phyloP scores from a whole-genome alignment of 2,888 invertebrate species.

The Pinctada fucata region DNA sequence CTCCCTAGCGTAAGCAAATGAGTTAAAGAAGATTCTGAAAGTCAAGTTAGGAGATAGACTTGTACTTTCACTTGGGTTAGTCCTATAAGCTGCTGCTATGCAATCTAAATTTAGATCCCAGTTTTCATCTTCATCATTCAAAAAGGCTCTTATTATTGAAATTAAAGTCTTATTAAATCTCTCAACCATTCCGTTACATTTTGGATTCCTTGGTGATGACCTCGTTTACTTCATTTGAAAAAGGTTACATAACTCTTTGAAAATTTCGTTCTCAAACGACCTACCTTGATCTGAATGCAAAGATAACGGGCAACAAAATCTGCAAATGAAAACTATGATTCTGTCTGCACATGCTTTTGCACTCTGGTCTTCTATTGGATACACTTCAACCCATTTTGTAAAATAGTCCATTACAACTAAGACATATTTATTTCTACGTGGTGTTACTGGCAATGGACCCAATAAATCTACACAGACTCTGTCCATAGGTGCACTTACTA shows the following conservation, averaged over 20 bases:
- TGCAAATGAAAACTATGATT: constrained; percentile 25
- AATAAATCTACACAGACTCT: too few species aligned
- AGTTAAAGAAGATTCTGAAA: too few species aligned
- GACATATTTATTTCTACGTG: too few species aligned
- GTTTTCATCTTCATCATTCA: constrained; percentile 20
- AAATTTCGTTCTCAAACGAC: constrained; percentile 34
- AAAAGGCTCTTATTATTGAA: constrained; percentile 33
- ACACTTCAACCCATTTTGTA: constrained; percentile 32
- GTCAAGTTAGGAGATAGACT: constrained; percentile 40
- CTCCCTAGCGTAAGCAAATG: constrained; percentile 42
- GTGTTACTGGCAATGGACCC: too few species aligned
- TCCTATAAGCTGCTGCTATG: constrained; percentile 42
- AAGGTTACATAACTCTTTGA: constrained; percentile 22
- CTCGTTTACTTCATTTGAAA: constrained; percentile 35
- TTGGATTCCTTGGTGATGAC: constrained; percentile 27
- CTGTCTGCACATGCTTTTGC: constrained; percentile 31
- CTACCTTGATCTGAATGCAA: constrained; percentile 42
- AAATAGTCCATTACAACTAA: constrained; percentile 45
- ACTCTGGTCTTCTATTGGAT: constrained; percentile 26
- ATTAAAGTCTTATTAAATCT: constrained; percentile 31
- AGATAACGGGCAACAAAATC: constrained; percentile 33
- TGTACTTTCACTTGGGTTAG: constrained; percentile 37
- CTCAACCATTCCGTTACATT: too few species aligned
- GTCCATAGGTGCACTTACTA: too few species aligned
- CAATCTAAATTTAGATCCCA: constrained; percentile 44